These are phyloP conservation scores for Callocephalon fimbriatum DNA, from an alignment of 2,113 vertebrate genomes.

Conservation along the genomic window DNA sequence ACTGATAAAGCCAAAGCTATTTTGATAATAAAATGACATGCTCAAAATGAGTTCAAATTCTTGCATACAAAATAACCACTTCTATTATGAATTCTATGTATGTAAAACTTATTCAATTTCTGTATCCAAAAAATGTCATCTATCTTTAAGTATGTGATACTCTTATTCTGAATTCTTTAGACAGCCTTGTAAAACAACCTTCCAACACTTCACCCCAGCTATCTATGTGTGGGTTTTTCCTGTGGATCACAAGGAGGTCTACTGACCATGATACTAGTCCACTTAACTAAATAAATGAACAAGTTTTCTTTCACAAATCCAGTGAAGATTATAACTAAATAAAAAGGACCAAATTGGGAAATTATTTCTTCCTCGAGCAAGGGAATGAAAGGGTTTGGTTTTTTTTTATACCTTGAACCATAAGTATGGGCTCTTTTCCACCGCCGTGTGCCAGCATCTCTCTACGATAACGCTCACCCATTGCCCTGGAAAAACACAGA, in stretches of 20 bases:
- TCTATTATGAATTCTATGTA: not conserved
- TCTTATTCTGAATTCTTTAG: not conserved
- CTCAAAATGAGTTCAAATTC: not conserved
- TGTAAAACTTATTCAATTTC: not conserved
- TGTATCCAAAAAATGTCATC: not conserved
- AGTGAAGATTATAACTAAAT: not conserved
- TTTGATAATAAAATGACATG: not conserved
- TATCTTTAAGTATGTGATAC: not conserved
- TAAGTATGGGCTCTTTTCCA: constrained; percentile 90
- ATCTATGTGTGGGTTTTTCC: not conserved
- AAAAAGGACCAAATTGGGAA: not conserved
- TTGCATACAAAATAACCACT: not conserved
- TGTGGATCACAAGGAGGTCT: not conserved
- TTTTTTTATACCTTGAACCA: constrained; percentile 90
- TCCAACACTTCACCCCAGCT: not conserved
- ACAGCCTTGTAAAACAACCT: not conserved
- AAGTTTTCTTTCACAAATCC: not conserved
- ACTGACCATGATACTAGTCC: not conserved
- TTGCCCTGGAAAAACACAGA: constrained; percentile 81
- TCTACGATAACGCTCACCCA: constrained; percentile 92
- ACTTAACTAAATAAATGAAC: not conserved
- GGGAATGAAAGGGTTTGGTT: not conserved
- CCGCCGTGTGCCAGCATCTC: constrained; percentile 97
- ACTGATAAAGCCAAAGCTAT: not conserved
- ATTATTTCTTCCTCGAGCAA: not conserved